Evolutionary conservation across 2,888 invertebrate genomes (phyloP), one percentile per base, ranked within the genome.

Genomic region (Andricus quercusramuli): DNA sequence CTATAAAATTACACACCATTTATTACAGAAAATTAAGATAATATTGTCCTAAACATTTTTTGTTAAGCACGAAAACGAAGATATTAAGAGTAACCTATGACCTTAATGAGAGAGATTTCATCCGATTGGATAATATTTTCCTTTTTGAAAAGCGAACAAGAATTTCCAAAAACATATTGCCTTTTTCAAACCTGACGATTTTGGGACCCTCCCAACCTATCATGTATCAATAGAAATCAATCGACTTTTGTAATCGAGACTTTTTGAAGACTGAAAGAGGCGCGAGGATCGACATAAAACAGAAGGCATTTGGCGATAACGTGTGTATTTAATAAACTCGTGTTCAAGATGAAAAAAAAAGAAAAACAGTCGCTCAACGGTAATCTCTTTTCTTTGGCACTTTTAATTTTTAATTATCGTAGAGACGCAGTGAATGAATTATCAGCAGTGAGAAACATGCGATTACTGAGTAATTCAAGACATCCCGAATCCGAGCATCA

Each of bases 361-460:
- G 74, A 79, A 44, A 44, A 76, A 67, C 62, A 47, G 79, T 51
- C 79, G 47, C 65, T 62, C 79, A 74, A 47, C 84, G 80, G 82
- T 88, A 86, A 74, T 74, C 74, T 74, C 74, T 74, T 74, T 83
- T 85, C 83, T 85, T 85, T 85, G 85, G 85, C 85, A 85, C 85
- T 85, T 85, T 83, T 29, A 22, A 56, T 74, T 74, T 70, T 56
- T 32, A 37, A 74, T 32, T 15, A 74, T 74, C 56, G 56, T 56
- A 67, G 37, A 51, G 32, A 70, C 64, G 29, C 29, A 64, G 15
- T 67, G 67, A 67, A 74, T 56, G 56, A 56, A 74, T 59, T 56
- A 74, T 56, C 37, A 44, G 74, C 86, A 86, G 82, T 84, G 80
- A 84, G 82, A 85, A 84, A 84, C 79, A 56, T 15, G 64, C 32